Conservation (phyloP, 2,888 invertebrate species). For the Polydrusus cervinus region DNA sequence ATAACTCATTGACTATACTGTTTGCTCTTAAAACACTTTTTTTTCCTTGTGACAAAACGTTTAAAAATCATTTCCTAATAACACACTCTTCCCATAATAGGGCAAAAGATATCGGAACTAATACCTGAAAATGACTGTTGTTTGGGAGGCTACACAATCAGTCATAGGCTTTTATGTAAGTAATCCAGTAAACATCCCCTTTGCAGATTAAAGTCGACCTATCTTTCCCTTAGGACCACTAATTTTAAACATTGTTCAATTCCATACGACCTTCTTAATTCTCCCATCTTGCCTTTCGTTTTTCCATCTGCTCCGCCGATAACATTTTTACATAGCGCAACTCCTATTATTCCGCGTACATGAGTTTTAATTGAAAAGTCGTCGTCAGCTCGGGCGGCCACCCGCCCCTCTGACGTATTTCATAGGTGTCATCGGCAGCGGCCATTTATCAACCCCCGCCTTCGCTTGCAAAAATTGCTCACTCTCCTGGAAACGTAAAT, state of each 20-base stretch:
- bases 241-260: background rate
- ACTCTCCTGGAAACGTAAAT: conserved; percentile 71
- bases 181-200: too few species aligned
- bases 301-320: conserved; percentile 26
- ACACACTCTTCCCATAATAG: too few species aligned
- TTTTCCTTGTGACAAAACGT: too few species aligned
- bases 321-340: conserved; percentile 47
- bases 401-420: conserved; percentile 69
- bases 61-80: too few species aligned
- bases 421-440: conserved; percentile 72
- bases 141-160: too few species aligned
- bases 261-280: background rate
- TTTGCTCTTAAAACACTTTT: too few species aligned
- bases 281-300: conserved; percentile 7
- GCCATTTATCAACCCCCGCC: conserved; percentile 69
- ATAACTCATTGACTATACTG: too few species aligned
- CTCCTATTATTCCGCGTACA: conserved; percentile 73
- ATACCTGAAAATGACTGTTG: too few species aligned
- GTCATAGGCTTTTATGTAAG: too few species aligned
- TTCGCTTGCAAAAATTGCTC: conserved; percentile 69
- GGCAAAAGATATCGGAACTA: too few species aligned
- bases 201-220: background rate
- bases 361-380: conserved; percentile 73
- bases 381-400: conserved; percentile 59
- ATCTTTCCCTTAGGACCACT: background rate